phyloP scores from a whole-genome alignment of 1,140 invertebrate species.

The Maconellicoccus hirsutus region DNA sequence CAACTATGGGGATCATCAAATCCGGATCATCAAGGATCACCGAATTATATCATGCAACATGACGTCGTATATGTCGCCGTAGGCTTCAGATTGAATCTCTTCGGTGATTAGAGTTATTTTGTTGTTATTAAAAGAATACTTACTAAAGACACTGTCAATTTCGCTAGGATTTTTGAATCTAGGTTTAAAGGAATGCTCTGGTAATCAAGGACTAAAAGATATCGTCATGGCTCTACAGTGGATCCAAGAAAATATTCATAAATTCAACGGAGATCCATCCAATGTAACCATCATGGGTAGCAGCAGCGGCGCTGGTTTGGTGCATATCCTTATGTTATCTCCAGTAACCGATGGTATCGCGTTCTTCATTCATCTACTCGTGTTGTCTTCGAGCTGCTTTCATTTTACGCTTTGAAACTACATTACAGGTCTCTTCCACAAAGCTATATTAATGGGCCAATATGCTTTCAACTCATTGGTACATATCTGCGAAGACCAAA shows the following conservation, averaged over 20 bases:
- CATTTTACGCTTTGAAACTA: too few relatives aligned
- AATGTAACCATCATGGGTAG: conserved; percentile 85
- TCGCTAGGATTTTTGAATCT: background rate
- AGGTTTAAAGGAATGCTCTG: background rate
- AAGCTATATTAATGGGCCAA: background rate
- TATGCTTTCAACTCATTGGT: background rate
- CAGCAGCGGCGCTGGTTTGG: conserved; percentile 81
- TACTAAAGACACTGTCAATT: too few relatives aligned
- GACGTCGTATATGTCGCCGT: conserved; percentile 19
- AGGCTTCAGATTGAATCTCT: conserved; percentile 11
- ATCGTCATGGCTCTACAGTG: conserved; percentile 75
- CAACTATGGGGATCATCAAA: background rate
- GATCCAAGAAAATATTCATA: conserved; percentile 71
- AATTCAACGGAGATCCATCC: conserved; percentile 72
- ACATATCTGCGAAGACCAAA: too few relatives aligned
- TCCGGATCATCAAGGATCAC: background rate
- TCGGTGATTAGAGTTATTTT: too few relatives aligned
- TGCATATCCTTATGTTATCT: conserved; percentile 76
- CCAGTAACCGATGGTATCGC: conserved; percentile 46
- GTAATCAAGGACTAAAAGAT: conserved; percentile 83
- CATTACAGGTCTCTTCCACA: background rate
- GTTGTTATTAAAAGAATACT: too few relatives aligned
- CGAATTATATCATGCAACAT: conserved; percentile 1
- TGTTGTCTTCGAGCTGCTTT: too few relatives aligned
- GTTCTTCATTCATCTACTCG: too few relatives aligned